These are phyloP conservation scores for Elysia chlorotica DNA, from an alignment of 1,140 invertebrate genomes.

Conservation along the genomic window DNA sequence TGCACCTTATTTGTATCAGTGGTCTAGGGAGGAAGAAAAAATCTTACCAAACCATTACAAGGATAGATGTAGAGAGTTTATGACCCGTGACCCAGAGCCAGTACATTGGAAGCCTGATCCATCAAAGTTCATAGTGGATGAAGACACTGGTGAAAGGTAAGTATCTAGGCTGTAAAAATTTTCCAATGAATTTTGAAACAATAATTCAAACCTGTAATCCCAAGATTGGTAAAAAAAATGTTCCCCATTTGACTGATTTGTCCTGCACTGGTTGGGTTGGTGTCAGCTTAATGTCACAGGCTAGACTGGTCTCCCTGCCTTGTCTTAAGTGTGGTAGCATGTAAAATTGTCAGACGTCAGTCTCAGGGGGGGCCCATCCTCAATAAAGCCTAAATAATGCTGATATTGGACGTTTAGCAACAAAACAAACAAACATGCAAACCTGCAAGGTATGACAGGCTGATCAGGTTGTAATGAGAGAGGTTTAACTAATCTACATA, in stretches of 20 bases:
- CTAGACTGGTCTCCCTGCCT: neutral
- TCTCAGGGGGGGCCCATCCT: neutral
- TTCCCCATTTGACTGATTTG: neutral
- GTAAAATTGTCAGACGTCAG: neutral
- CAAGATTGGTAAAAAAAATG: neutral
- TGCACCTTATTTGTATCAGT: constrained; percentile 33
- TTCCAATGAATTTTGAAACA: neutral
- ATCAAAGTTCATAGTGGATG: constrained; percentile 75
- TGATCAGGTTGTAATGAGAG: too few relatives aligned
- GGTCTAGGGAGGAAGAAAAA: constrained; percentile 29
- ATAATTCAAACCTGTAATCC: neutral
- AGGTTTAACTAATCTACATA: too few relatives aligned
- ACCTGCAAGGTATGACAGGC: too few relatives aligned
- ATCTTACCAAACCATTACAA: constrained; percentile 81
- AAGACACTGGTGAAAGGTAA: constrained; percentile 74
- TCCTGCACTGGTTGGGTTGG: neutral
- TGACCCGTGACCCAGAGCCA: constrained; percentile 72
- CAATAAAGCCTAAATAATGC: too few relatives aligned
- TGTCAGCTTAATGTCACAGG: neutral
- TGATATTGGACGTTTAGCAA: too few relatives aligned
- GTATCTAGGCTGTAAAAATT: constrained; percentile 2
- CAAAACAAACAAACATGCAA: too few relatives aligned
- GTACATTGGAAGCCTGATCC: constrained; percentile 84
- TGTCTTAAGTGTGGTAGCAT: neutral
- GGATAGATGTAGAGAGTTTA: constrained; percentile 87